Conservation (phyloP, 2,113 vertebrate genomes). For the Otocyon megalotis region DNA sequence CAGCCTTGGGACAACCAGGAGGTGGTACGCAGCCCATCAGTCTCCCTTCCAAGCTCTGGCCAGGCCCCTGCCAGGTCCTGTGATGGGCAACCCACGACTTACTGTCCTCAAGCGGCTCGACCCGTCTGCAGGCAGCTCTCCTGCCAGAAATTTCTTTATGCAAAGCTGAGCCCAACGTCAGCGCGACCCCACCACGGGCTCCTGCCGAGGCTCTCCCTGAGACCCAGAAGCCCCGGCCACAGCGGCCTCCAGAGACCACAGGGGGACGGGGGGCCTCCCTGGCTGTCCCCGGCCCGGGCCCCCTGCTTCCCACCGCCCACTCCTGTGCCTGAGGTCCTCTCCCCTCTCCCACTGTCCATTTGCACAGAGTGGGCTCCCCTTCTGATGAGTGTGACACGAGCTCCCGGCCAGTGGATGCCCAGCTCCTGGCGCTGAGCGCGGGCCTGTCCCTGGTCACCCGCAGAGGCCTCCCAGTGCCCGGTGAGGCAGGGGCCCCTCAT, state of each 20-base stretch:
- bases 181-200: not conserved
- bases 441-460: rapidly evolving
- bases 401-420: not conserved
- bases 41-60: not conserved
- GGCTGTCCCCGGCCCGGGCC: not conserved
- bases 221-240: not conserved
- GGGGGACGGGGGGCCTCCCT: rapidly evolving
- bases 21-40: rapidly evolving
- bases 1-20: not conserved
- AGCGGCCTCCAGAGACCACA: too few species aligned
- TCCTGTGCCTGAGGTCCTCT: not conserved
- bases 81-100: not conserved
- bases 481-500: rapidly evolving
- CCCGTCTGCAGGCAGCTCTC: not conserved
- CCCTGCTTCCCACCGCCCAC: not conserved
- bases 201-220: not conserved
- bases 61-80: not conserved
- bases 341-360: not conserved
- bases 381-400: not conserved
- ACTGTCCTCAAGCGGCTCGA: not conserved
- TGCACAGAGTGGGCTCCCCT: not conserved
- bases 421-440: rapidly evolving
- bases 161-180: not conserved
- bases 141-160: not conserved
- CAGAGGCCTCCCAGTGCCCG: not conserved